Evolutionary conservation across 2,888 invertebrate species (phyloP), one percentile per base, ranked within the genome.

Genomic region (Cephus rjabovi): DNA sequence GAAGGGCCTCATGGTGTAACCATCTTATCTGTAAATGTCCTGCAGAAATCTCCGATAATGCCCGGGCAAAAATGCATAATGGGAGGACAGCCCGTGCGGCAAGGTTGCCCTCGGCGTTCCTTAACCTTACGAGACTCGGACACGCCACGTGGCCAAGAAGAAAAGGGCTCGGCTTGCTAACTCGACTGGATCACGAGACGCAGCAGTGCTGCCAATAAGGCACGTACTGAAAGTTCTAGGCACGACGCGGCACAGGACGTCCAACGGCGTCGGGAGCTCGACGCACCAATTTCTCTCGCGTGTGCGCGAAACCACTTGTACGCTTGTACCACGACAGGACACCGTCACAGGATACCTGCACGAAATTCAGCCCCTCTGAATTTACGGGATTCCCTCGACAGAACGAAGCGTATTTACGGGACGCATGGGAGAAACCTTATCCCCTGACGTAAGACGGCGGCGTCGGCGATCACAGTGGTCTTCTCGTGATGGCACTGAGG

Each of bases 101-200:
- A 71, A 71, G 71, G 34, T 71, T 71, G 71, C 31, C 71, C 34
- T 12, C 71, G 34, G 71, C 71, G 71, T 33, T 56, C 56, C 56
- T 56, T 86, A 83, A 86, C 83, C 85, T 86, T 86, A 85, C 81
- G 85, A 83, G 80, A 80, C 78, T 78, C 79, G 80, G 80, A 84
- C 85, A 85, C 85, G 85, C 85, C 81, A 86, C 79, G 37, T n/a
- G 74, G 74, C 71, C 71, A 71, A 34, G 34, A 71, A 71, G 34
- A 34, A 34, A 71, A 71, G 71, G 71, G 12, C 33, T 31, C 71
- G 33, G 15, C 71, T 71, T 71, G 56, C 56, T 71, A 71, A 71
- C 33, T 71, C 33, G 33, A 31, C 71, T 34, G 33, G 34, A 71
- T 31, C 71, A 71, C 71, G 71, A 71, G 11, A 71, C 33, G 6